Evolutionary conservation across 1,140 invertebrate species (phyloP).

Genomic region (Nixonia krombeini): DNA sequence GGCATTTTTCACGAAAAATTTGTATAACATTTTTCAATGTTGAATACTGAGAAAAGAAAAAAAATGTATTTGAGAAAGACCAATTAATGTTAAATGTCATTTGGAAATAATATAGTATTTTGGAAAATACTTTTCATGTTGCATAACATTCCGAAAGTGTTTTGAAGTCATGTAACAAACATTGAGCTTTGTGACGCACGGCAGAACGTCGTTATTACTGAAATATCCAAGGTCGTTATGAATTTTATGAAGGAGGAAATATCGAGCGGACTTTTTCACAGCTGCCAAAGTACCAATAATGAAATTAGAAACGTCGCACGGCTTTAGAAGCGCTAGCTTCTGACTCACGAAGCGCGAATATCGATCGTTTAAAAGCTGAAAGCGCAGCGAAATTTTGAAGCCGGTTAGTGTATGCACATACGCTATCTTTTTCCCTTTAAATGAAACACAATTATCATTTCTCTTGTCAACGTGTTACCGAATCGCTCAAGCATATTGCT

Average conservation of each 20-base stretch:
- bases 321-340: constrained; percentile 42
- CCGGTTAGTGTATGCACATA: constrained; percentile 41
- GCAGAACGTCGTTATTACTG: constrained; percentile 30
- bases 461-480: not conserved
- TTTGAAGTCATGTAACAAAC: constrained; percentile 2
- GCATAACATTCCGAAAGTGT: too few relatives aligned
- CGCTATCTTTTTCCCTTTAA: constrained; percentile 33
- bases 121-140: too few relatives aligned
- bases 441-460: constrained; percentile 36
- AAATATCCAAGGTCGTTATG: constrained; percentile 10
- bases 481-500: too few relatives aligned
- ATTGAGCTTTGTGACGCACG: constrained; percentile 4
- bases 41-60: too few relatives aligned
- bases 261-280: constrained; percentile 33
- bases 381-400: constrained; percentile 39
- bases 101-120: too few relatives aligned
- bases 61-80: too few relatives aligned
- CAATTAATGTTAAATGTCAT: too few relatives aligned
- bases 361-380: constrained; percentile 51
- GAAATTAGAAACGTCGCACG: constrained; percentile 47
- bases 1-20: too few relatives aligned
- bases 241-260: constrained; percentile 42
- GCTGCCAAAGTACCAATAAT: constrained; percentile 46
- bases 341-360: constrained; percentile 46
- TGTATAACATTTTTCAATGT: too few relatives aligned